phyloP scores from a whole-genome alignment of 2,888 invertebrate genomes.

The Poecilus cupreus region DNA sequence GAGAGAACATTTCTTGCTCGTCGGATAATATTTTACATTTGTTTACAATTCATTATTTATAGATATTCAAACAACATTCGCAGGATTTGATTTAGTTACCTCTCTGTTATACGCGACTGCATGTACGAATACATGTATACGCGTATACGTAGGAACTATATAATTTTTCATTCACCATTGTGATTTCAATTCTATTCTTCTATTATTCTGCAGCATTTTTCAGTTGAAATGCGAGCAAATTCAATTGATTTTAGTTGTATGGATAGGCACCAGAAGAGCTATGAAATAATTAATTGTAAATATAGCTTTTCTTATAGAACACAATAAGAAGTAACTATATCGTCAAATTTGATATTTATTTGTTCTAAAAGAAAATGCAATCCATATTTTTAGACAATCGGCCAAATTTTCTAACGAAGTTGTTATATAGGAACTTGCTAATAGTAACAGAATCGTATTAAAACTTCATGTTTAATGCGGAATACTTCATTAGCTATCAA shows the following conservation, averaged over 20 bases:
- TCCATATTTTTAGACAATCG: no score
- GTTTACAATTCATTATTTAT: not conserved
- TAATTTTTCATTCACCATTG: not conserved
- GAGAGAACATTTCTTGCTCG: not conserved
- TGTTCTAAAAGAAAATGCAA: no score
- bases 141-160: not conserved
- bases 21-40: not conserved
- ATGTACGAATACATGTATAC: not conserved
- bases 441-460: no score
- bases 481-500: no score
- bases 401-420: no score
- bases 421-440: no score
- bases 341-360: not conserved
- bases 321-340: not conserved
- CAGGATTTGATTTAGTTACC: not conserved
- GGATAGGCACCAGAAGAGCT: no score
- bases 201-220: not conserved
- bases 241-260: no score
- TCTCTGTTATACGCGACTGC: not conserved
- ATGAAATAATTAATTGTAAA: no score
- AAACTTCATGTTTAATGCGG: no score
- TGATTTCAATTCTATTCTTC: not conserved
- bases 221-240: not conserved
- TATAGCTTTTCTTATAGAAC: no score
- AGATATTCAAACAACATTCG: not conserved